Evolutionary conservation across 2,113 vertebrate genomes (phyloP).

Genomic region (Aleadryas rufinucha): DNA sequence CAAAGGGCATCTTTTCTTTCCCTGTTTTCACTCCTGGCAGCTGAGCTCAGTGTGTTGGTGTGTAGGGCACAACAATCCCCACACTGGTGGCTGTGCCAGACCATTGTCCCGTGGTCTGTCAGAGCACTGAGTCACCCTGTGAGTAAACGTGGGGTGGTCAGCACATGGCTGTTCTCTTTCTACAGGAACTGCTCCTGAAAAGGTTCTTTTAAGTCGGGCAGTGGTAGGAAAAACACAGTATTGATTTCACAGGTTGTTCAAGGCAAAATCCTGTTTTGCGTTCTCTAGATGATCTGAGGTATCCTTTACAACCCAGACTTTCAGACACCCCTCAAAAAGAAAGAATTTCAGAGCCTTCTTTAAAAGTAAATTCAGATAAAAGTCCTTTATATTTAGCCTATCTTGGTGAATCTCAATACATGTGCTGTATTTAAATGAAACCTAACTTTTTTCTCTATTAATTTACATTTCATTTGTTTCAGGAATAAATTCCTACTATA

Average conservation of each 20-base stretch:
- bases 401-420: background rate
- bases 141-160: background rate
- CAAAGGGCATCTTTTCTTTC: background rate
- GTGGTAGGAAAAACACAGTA: background rate
- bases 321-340: background rate
- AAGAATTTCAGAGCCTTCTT: background rate
- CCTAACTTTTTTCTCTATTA: background rate
- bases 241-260: constrained; percentile 41
- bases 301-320: constrained; percentile 27
- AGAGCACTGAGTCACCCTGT: background rate
- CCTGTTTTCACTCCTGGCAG: background rate
- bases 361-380: background rate
- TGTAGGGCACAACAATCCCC: background rate
- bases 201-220: background rate
- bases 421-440: background rate
- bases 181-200: background rate
- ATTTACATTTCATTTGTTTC: background rate
- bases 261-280: background rate
- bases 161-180: background rate
- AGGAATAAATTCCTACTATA: background rate
- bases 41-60: background rate
- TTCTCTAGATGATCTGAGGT: constrained; percentile 39
- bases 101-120: background rate
- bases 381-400: background rate
- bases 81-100: background rate